Conservation (phyloP, 2,888 invertebrate genomes). For the Eupithecia insigniata region DNA sequence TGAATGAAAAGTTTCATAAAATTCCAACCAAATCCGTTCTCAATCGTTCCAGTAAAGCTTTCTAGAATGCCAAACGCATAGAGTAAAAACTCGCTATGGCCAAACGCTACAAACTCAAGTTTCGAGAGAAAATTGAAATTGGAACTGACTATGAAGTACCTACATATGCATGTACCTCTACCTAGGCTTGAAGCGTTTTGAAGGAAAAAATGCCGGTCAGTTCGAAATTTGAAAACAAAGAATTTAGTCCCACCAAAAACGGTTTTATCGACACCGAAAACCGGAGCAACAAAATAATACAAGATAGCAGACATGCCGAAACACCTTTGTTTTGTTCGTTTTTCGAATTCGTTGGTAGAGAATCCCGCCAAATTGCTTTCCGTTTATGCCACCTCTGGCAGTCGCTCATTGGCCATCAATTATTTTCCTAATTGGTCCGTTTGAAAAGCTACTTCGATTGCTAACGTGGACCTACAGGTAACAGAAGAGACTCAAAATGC, state of each 20-base stretch:
- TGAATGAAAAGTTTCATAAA: neutral
- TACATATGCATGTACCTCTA: too few species aligned
- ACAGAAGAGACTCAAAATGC: constrained; percentile 36
- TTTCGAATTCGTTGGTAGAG: constrained; percentile 14
- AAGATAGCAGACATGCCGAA: constrained; percentile 14
- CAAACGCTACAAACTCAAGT: neutral
- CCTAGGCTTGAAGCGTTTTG: neutral
- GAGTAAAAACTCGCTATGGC: too few species aligned
- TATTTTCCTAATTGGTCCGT: constrained; percentile 72
- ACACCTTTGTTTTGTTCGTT: constrained; percentile 9
- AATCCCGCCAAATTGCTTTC: constrained; percentile 38
- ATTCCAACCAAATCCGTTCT: neutral
- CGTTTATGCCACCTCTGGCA: constrained; percentile 31
- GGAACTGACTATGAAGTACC: neutral
- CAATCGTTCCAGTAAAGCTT: neutral
- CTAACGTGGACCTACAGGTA: constrained; percentile 28
- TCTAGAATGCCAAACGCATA: too few species aligned
- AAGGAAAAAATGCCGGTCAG: neutral
- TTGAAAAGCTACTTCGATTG: constrained; percentile 54
- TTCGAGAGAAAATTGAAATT: neutral
- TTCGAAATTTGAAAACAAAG: neutral
- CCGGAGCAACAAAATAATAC: neutral
- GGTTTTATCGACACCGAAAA: constrained; percentile 5
- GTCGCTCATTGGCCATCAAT: constrained; percentile 66
- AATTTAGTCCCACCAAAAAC: neutral